phyloP scores from a whole-genome alignment of 2,113 vertebrate species.

The Sciurus niger region DNA sequence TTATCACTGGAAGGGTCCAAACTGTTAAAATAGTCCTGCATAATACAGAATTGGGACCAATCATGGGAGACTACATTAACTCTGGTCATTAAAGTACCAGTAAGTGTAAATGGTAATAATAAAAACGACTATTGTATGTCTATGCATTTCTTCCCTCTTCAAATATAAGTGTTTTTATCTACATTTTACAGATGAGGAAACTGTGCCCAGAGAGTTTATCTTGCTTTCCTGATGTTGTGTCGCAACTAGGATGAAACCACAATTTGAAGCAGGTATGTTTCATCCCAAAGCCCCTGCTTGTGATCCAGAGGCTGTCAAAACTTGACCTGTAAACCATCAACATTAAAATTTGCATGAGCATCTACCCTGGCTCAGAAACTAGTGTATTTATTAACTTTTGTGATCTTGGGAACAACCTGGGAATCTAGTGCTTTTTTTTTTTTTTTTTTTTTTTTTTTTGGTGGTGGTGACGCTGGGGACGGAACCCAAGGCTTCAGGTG shows the following conservation, averaged over 20 bases:
- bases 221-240: not conserved
- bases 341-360: not conserved
- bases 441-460: not conserved
- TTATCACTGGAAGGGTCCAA: not conserved
- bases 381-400: conserved; percentile 23
- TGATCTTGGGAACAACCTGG: not conserved
- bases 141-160: not conserved
- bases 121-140: not conserved
- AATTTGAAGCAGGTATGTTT: not conserved
- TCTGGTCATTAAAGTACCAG: not conserved
- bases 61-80: rapidly evolving
- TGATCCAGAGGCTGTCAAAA: not conserved
- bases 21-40: not conserved
- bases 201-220: not conserved
- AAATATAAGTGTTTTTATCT: not conserved
- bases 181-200: conserved; percentile 33
- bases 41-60: not conserved
- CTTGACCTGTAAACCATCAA: not conserved
- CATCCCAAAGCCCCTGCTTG: not conserved
- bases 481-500: not conserved
- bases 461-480: too few relatives aligned
- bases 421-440: not conserved
- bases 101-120: not conserved
- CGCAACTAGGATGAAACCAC: not conserved
- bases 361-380: not conserved